Evolutionary conservation across 2,797 vertebrate species (phyloP), one percentile per base, ranked within the genome.

Genomic region (Fistularia tabacaria): DNA sequence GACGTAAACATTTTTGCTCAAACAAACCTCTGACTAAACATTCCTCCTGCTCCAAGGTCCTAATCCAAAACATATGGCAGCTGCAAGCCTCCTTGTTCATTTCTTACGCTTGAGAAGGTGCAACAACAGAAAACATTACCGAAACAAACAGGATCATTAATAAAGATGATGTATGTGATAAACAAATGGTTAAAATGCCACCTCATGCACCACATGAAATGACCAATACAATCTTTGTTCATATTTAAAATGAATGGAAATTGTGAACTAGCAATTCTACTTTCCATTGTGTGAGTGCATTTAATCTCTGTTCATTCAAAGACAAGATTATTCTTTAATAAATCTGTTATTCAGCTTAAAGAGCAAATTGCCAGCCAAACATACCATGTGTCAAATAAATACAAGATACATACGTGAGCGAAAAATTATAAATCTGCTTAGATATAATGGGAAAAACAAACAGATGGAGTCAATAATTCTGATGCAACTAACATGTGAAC

Each of bases 391-490:
- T n/a, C 41, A 59, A 13, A 44, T 13, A 12, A 14, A 36, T 36
- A 40, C 12, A 8, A 13, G 25, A 54, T 37, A 49, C 54, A 64
- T 52, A 38, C 45, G 44, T 12, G 47, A 60, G 66, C 74, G 15
- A 66, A 71, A 69, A 57, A 68, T 48, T 48, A 45, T 45, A 7
- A 3, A 8, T 8, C 39, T 25, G 2, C 25, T 25, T 25, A 64
- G 69, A 69, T 55, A 49, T 58, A 48, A 64, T 50, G 37, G 53
- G 37, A 14, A 10, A 8, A 66, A 46, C 42, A 39, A 56, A 57
- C 75, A 83, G 81, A 82, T 74, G 75, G 79, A 67, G 36, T 50
- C 3, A 1, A 14, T 71, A 63, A 25, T 25, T 25, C 38, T 43
- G 47, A 59, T 42, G 48, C n/a, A 1, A 8, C 46, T 38, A n/a